Percentiles rank a stretch among this genome's conserved stretches.
phyloP scores from a whole-genome alignment of 2,888 invertebrate genomes.

The Drosophila engyochracea region DNA sequence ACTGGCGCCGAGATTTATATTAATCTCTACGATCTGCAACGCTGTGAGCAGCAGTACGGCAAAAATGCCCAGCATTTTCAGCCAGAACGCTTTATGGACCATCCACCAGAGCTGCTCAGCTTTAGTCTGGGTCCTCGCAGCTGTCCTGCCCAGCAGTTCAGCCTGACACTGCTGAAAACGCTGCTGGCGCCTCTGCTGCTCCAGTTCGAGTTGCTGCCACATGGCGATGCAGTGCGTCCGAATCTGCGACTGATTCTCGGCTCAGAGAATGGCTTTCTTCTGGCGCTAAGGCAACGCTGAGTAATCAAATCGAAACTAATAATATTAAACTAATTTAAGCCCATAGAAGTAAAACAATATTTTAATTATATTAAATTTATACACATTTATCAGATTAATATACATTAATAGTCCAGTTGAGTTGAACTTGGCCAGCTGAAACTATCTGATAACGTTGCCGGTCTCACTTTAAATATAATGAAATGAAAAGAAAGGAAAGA shows the following conservation, averaged over 20 bases:
- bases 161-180: conserved; percentile 53
- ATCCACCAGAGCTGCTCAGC: conserved; percentile 36
- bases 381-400: background rate
- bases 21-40: conserved; percentile 61
- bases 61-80: conserved; percentile 40
- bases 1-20: conserved; percentile 66
- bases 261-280: conserved; percentile 68
- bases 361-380: background rate
- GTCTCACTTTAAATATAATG: background rate
- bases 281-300: conserved; percentile 54
- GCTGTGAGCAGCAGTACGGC: conserved; percentile 40
- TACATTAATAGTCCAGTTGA: background rate
- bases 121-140: conserved; percentile 69
- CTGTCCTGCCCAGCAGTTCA: conserved; percentile 64
- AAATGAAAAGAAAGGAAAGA: background rate
- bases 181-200: conserved; percentile 59
- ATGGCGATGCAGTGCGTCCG: conserved; percentile 55
- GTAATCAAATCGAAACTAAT: background rate
- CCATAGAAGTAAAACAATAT: background rate
- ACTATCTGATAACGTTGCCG: background rate
- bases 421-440: no score
- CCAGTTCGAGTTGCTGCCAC: conserved; percentile 66
- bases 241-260: conserved; percentile 55
- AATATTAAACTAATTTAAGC: background rate
- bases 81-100: conserved; percentile 60